These are phyloP conservation scores for Kryptopterus vitreolus DNA, from an alignment of 2,797 vertebrate species.

Conservation along the genomic window DNA sequence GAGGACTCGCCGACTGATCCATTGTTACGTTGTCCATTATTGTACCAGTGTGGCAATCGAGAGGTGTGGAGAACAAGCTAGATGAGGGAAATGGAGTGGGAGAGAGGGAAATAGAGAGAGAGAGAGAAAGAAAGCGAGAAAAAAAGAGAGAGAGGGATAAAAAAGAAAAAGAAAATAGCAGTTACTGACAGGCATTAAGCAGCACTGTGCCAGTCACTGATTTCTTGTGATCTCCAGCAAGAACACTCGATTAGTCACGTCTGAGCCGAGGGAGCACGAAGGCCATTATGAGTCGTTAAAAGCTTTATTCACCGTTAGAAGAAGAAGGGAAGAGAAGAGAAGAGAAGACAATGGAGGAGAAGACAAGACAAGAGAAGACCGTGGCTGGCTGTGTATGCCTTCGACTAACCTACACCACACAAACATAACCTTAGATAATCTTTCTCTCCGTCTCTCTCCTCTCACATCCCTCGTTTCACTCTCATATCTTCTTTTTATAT, in stretches of 20 bases:
- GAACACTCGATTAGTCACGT: slow-evolving; percentile 55
- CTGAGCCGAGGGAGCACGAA: slow-evolving; percentile 45
- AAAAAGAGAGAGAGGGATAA: background rate
- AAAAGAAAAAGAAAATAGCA: slow-evolving; percentile 9
- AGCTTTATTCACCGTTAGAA: slow-evolving; percentile 35
- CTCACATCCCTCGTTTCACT: background rate
- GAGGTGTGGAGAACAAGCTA: slow-evolving; percentile 3
- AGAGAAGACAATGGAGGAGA: background rate
- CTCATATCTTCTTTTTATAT: background rate
- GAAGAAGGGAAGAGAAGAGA: background rate
- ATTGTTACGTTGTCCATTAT: slow-evolving; percentile 6
- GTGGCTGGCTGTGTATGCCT: background rate
- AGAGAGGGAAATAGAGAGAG: background rate
- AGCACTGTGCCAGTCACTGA: slow-evolving; percentile 49
- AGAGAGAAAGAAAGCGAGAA: background rate
- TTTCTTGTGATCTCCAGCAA: slow-evolving; percentile 53
- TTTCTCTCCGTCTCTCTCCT: background rate
- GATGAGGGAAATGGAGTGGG: slow-evolving; percentile 11
- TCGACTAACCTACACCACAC: background rate
- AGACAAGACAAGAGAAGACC: background rate
- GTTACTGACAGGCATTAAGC: slow-evolving; percentile 48
- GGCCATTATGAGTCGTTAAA: slow-evolving; percentile 49
- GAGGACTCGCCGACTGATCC: background rate
- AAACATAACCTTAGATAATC: background rate
- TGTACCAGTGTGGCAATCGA: background rate